Evolutionary conservation across 2,797 vertebrate genomes (phyloP).

Genomic region (Leptoclinus maculatus): DNA sequence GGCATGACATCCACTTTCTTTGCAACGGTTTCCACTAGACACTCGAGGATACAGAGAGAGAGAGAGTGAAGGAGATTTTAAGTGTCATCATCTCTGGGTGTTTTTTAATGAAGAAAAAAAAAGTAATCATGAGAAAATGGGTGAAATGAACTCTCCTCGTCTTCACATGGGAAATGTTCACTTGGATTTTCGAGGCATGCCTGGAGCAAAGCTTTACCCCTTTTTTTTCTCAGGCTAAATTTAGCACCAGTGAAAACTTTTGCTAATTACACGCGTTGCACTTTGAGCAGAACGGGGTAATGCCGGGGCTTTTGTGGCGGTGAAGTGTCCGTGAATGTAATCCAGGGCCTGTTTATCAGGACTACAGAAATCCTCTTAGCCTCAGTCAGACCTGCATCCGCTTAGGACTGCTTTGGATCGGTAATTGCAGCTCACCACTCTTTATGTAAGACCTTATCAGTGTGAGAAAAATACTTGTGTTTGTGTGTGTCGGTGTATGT

Average conservation of each 20-base stretch:
- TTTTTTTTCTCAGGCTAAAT: slow-evolving; percentile 35
- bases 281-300: slow-evolving; percentile 34
- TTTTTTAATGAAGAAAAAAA: not conserved
- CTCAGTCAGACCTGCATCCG: slow-evolving; percentile 63
- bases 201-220: slow-evolving; percentile 29
- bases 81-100: not conserved
- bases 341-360: slow-evolving; percentile 39
- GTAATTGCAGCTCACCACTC: slow-evolving; percentile 75
- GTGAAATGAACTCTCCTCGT: not conserved
- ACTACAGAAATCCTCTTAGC: slow-evolving; percentile 44
- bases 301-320: slow-evolving; percentile 35
- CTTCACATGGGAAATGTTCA: slow-evolving; percentile 39
- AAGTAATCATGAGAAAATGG: not conserved
- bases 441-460: slow-evolving; percentile 80
- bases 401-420: slow-evolving; percentile 54
- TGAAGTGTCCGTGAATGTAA: slow-evolving; percentile 53
- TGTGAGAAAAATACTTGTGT: slow-evolving; percentile 70
- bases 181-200: slow-evolving; percentile 24
- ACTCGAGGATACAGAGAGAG: not conserved
- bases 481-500: slow-evolving; percentile 26
- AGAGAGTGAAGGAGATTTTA: not conserved
- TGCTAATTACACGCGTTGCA: slow-evolving; percentile 44
- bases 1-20: not conserved
- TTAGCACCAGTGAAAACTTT: slow-evolving; percentile 47
- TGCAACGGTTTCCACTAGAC: not conserved